Conservation (phyloP, 2,113 vertebrate genomes). For the Eulemur rufifrons region DNA sequence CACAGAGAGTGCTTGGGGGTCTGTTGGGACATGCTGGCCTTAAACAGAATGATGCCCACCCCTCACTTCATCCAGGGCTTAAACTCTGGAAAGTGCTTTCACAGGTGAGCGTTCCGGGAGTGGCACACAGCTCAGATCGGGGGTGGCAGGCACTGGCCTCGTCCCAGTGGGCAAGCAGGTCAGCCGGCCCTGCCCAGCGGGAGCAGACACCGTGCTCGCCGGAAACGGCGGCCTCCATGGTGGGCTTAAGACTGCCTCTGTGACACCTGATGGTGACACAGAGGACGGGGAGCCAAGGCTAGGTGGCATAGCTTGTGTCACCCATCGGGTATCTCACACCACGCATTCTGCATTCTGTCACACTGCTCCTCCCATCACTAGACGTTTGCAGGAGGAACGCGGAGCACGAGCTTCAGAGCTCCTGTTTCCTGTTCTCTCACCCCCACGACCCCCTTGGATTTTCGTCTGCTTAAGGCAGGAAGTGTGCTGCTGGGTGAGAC, state of each 20-base stretch:
- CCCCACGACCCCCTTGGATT: accelerated
- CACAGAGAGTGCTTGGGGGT: background rate
- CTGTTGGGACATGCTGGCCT: background rate
- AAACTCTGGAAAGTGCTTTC: background rate
- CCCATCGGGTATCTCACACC: accelerated
- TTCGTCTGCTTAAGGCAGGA: background rate
- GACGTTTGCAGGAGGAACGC: accelerated
- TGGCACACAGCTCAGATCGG: accelerated
- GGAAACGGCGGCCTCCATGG: too few relatives aligned
- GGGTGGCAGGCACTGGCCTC: accelerated
- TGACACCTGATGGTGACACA: accelerated
- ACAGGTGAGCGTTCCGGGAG: accelerated
- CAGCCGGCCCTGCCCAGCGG: background rate
- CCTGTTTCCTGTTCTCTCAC: background rate
- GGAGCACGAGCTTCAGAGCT: accelerated
- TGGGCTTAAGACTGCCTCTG: background rate
- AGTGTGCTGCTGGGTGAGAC: accelerated
- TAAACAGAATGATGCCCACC: background rate
- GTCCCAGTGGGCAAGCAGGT: too few relatives aligned
- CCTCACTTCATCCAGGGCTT: accelerated
- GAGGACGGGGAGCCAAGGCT: background rate
- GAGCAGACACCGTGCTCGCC: accelerated
- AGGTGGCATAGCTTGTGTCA: accelerated
- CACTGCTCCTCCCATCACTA: accelerated
- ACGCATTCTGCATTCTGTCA: background rate